phyloP scores from a whole-genome alignment of 2,113 vertebrate species.

The Passer montanus region DNA sequence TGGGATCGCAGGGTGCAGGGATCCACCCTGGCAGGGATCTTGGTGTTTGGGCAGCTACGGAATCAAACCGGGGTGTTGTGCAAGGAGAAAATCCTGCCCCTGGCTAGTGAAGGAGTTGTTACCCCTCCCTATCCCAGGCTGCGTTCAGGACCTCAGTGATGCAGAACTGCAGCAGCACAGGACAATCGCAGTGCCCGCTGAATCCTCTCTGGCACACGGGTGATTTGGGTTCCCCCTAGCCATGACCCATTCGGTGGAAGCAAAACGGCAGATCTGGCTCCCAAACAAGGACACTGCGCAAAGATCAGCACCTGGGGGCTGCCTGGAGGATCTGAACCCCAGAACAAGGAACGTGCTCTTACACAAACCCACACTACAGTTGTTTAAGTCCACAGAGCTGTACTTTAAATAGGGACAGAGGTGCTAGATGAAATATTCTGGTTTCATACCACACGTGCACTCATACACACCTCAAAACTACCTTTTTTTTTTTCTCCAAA shows the following conservation, averaged over 20 bases:
- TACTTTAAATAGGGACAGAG: background rate
- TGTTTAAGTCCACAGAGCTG: background rate
- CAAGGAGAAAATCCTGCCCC: background rate
- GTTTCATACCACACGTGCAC: background rate
- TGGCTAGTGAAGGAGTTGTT: background rate
- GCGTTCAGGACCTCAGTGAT: background rate
- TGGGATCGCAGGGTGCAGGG: fast-evolving
- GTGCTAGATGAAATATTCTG: background rate
- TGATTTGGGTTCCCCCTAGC: background rate
- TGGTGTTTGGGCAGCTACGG: fast-evolving
- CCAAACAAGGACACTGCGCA: background rate
- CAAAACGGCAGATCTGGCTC: fast-evolving
- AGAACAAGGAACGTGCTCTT: fast-evolving
- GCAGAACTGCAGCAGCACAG: background rate
- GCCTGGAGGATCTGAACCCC: background rate
- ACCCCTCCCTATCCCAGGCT: background rate
- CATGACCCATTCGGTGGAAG: fast-evolving
- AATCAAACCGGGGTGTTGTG: background rate
- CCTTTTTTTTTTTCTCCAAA: background rate
- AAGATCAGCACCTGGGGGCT: background rate
- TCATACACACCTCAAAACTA: background rate
- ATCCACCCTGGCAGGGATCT: background rate
- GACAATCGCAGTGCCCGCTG: fast-evolving
- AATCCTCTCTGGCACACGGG: fast-evolving
- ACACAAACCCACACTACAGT: background rate